These are phyloP conservation scores for Catostomus latipinnis DNA, from an alignment of 2,797 vertebrate genomes.

Conservation along the genomic window DNA sequence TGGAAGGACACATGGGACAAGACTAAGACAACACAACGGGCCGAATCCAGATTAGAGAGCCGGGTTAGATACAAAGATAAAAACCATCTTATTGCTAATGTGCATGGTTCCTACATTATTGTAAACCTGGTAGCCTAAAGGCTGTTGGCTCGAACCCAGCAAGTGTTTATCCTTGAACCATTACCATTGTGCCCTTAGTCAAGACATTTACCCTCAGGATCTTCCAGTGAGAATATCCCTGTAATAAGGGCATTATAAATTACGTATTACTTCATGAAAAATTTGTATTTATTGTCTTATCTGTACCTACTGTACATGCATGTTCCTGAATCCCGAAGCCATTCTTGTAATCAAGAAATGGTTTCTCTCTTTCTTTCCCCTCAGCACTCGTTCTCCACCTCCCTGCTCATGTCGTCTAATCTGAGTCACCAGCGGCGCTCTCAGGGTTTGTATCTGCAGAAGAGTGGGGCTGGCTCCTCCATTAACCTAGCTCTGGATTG, in stretches of 20 bases:
- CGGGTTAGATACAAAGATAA: slow-evolving; percentile 74
- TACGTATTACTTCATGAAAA: too few species aligned
- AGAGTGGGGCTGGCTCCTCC: slow-evolving; percentile 85
- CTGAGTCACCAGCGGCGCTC: slow-evolving; percentile 91
- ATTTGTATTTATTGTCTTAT: too few species aligned
- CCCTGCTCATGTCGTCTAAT: slow-evolving; percentile 88
- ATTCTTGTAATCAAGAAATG: too few species aligned
- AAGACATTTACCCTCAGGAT: too few species aligned
- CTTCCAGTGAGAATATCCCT: too few species aligned
- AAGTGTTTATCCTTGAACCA: too few species aligned
- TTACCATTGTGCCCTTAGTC: too few species aligned
- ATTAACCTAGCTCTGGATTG: slow-evolving; percentile 91
- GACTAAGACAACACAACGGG: slow-evolving; percentile 85
- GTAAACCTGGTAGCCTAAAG: too few species aligned
- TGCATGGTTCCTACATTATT: too few species aligned
- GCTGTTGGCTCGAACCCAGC: too few species aligned
- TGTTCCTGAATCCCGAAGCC: background rate
- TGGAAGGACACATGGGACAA: slow-evolving; percentile 98
- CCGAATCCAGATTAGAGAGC: slow-evolving; percentile 83
- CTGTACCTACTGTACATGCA: background rate
- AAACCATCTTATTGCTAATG: too few species aligned
- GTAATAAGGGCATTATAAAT: too few species aligned
- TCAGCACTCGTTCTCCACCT: slow-evolving; percentile 84
- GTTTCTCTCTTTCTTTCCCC: background rate
- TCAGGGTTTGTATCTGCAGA: slow-evolving; percentile 92